Evolutionary conservation across 2,888 invertebrate genomes (phyloP).

Genomic region (Agrotis ipsilon): DNA sequence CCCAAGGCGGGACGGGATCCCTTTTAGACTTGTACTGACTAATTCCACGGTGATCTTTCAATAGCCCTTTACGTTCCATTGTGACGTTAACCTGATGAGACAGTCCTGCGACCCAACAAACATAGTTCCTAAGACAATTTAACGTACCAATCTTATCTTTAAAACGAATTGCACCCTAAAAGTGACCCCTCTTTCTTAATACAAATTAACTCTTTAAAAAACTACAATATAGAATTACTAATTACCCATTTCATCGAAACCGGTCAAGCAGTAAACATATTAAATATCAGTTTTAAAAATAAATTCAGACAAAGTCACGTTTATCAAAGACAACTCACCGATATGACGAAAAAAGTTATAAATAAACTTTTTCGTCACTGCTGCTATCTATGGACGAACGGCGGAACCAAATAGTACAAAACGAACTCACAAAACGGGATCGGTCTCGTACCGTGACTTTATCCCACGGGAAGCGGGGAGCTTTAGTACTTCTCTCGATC

Average conservation of each 20-base stretch:
- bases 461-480: slow-evolving; percentile 44
- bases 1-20: too few species aligned
- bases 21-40: too few species aligned
- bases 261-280: slow-evolving; percentile 3
- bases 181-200: background rate
- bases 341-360: slow-evolving; percentile 18
- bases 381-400: slow-evolving; percentile 50
- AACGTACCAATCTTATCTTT: too few species aligned
- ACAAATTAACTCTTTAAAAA: too few species aligned
- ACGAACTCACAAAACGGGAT: background rate
- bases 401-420: slow-evolving; percentile 24
- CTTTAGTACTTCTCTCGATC: slow-evolving; percentile 32
- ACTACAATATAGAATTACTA: slow-evolving; percentile 1
- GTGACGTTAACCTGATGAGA: too few species aligned
- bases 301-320: slow-evolving; percentile 12
- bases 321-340: slow-evolving; percentile 17
- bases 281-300: slow-evolving; percentile 18
- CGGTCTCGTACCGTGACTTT: background rate
- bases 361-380: slow-evolving; percentile 31
- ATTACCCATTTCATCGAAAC: slow-evolving; percentile 18
- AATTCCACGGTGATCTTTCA: too few species aligned
- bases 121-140: too few species aligned
- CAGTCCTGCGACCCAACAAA: too few species aligned
- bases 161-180: background rate
- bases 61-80: too few species aligned